Evolutionary conservation across 2,888 invertebrate species (phyloP), one percentile per base, ranked within the genome.

Genomic region (Drosophila cyrtoloma): DNA sequence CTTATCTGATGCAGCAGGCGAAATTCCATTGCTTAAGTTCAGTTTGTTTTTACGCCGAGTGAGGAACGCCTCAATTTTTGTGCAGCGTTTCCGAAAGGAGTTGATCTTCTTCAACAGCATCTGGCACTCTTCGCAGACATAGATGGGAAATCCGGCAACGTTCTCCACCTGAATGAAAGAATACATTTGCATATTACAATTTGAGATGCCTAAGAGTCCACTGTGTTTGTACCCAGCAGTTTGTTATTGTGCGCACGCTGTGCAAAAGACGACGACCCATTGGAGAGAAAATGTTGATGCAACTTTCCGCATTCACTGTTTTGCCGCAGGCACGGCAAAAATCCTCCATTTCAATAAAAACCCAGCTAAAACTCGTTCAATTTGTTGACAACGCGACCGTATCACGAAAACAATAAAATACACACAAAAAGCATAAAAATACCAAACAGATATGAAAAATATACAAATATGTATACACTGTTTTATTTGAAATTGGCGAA

Each of bases 301-400:
- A 58, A 19, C 33, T 65, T 26, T 89, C 60, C 35, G 71, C 32
- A 52, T 57, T 68, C 3, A 75, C 71, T 3, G 59, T 65, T 74
- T 78, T 78, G 52, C 88, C 91, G 56, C 86, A 86, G 28, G 82
- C 82, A 26, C 90, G 85, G 64, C 90, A 89, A 61, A 71, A 86
- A 7, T 71, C 57, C n/a, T 86, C 69, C 90, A 86, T 90, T 56
- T 69, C 56, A 32, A 37, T 14, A 32, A 44, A 63, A 62, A 26
- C 5, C 2, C 16, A 52, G 52, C 16, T 12, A 33, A 26, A 9
- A 35, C 35, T 39, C n/a, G 14, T 57, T n/a, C 2, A 28, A 51
- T 76, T 79, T 47, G 22, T 51, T 58, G n/a, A 65, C 64, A 65
- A 61, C 35, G 62, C 51, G 55, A 47, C 58, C 58, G 39, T 30